These are phyloP conservation scores for Cisticola juncidis DNA, from an alignment of 2,113 vertebrate genomes.

Conservation along the genomic window DNA sequence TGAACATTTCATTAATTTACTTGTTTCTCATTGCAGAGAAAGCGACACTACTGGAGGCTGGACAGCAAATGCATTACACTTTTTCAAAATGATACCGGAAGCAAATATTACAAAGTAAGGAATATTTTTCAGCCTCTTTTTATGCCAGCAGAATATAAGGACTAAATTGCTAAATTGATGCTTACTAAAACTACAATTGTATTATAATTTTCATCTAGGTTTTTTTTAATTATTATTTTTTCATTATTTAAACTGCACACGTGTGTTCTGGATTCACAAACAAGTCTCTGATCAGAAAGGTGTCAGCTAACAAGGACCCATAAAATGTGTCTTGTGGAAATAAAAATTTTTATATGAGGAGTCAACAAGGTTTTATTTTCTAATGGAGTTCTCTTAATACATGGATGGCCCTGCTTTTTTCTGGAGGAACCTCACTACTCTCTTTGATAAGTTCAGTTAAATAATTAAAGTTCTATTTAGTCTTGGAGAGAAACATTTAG, in stretches of 20 bases:
- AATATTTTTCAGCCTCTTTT: neutral
- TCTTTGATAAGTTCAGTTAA: neutral
- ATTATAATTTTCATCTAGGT: neutral
- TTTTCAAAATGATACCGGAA: conserved; percentile 94
- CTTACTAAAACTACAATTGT: neutral
- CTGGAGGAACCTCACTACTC: neutral
- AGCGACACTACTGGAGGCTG: conserved; percentile 95
- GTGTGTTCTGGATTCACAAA: neutral
- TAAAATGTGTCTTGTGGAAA: neutral
- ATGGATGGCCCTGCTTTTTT: neutral
- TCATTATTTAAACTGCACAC: neutral
- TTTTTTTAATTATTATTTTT: neutral
- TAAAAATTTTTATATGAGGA: neutral
- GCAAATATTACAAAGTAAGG: conserved; percentile 96
- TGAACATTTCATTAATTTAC: neutral
- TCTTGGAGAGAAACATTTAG: neutral
- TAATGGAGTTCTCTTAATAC: neutral
- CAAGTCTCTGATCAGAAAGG: neutral
- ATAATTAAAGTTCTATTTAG: neutral
- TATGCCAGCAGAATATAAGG: neutral
- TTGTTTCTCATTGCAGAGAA: conserved; percentile 81
- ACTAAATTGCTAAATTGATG: neutral
- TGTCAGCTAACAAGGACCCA: neutral
- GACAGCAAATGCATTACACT: conserved; percentile 97
- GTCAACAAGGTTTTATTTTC: neutral